These are phyloP conservation scores for Drosophila ficusphila DNA, from an alignment of 1,140 invertebrate species.

Conservation along the genomic window DNA sequence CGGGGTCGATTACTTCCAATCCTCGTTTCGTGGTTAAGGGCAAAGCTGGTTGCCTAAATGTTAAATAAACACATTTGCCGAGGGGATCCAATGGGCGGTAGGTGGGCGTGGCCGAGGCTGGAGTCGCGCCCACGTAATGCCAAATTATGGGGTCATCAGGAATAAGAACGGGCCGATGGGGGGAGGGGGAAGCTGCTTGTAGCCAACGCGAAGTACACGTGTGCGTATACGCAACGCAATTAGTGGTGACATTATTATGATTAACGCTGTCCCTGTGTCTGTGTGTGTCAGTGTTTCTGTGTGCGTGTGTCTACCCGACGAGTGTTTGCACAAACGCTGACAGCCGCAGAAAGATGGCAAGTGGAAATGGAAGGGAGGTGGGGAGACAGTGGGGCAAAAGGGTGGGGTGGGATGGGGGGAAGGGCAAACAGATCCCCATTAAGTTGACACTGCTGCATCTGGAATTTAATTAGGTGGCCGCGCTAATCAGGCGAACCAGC, in stretches of 20 bases:
- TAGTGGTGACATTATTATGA: slow-evolving; percentile 79
- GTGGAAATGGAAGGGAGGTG: background rate
- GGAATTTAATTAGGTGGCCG: slow-evolving; percentile 69
- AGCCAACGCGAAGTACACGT: slow-evolving; percentile 61
- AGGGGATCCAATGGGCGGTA: slow-evolving; percentile 2
- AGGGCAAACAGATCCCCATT: slow-evolving; percentile 30
- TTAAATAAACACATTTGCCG: slow-evolving; percentile 58
- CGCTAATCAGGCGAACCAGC: slow-evolving; percentile 41
- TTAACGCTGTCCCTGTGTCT: slow-evolving; percentile 54
- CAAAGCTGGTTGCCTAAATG: slow-evolving; percentile 43
- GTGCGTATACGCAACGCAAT: slow-evolving; percentile 79
- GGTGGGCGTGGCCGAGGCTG: slow-evolving; percentile 6
- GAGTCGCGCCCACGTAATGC: slow-evolving; percentile 40
- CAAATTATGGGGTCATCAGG: slow-evolving; percentile 60
- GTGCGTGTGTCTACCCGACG: background rate
- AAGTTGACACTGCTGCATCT: slow-evolving; percentile 64
- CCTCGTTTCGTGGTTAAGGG: slow-evolving; percentile 30
- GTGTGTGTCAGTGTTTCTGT: slow-evolving; percentile 8
- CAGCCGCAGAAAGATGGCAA: slow-evolving; percentile 27
- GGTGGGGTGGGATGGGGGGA: background rate
- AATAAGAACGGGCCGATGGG: slow-evolving; percentile 19
- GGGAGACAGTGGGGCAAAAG: no score
- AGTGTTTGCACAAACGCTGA: slow-evolving; percentile 47
- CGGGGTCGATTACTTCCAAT: slow-evolving; percentile 24
- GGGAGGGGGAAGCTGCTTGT: slow-evolving; percentile 14